phyloP scores from a whole-genome alignment of 2,797 vertebrate species.

The Craterocephalus amniculus region DNA sequence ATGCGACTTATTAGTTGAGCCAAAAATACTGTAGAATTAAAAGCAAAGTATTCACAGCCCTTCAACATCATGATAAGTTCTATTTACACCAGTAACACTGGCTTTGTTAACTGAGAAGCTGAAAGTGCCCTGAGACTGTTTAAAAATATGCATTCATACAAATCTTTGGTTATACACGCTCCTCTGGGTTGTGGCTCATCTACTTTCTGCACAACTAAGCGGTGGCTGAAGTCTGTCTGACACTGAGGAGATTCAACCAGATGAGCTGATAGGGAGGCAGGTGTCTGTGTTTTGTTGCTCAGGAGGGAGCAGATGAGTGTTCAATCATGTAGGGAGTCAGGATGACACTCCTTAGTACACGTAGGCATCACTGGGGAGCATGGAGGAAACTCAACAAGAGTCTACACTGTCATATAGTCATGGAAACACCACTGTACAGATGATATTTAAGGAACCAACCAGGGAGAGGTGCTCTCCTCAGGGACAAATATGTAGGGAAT shows the following conservation, averaged over 20 bases:
- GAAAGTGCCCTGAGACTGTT: too few relatives aligned
- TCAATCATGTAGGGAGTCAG: slow-evolving; percentile 38
- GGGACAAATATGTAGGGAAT: slow-evolving; percentile 47
- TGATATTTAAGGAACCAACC: slow-evolving; percentile 77
- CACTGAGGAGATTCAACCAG: slow-evolving; percentile 18
- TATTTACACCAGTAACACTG: too few relatives aligned
- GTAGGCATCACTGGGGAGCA: slow-evolving; percentile 43
- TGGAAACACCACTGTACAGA: slow-evolving; percentile 76
- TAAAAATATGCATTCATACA: too few relatives aligned
- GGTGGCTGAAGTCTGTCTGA: too few relatives aligned
- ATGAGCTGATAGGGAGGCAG: slow-evolving; percentile 10
- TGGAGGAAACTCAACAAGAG: slow-evolving; percentile 63
- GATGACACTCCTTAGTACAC: slow-evolving; percentile 58
- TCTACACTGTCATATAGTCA: slow-evolving; percentile 69
- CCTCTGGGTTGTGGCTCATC: too few relatives aligned
- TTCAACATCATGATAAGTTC: neutral
- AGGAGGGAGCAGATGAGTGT: slow-evolving; percentile 37
- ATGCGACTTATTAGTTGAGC: neutral
- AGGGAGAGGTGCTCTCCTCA: slow-evolving; percentile 59
- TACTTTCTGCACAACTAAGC: too few relatives aligned
- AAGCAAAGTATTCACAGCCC: too few relatives aligned
- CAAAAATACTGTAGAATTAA: too few relatives aligned
- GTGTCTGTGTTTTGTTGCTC: slow-evolving; percentile 38
- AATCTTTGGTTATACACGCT: too few relatives aligned
- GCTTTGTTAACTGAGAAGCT: too few relatives aligned